Evolutionary conservation across 2,797 vertebrate genomes (phyloP).

Genomic region (Gobionotothen gibberifrons): DNA sequence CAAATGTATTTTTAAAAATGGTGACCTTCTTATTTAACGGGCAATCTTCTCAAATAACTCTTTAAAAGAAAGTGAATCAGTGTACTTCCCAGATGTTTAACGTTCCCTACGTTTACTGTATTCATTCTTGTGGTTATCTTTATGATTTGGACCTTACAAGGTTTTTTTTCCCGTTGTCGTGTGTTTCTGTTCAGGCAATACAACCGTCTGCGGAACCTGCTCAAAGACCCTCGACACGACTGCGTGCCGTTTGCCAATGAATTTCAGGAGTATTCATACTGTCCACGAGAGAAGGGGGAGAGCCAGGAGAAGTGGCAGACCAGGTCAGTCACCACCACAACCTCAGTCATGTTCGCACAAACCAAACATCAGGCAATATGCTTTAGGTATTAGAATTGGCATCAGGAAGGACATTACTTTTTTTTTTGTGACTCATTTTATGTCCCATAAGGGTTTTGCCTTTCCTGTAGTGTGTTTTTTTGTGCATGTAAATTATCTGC

Average conservation of each 20-base stretch:
- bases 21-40: background rate
- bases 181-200: constrained; percentile 85
- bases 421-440: no score
- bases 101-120: background rate
- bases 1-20: no score
- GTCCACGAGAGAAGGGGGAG: constrained; percentile 90
- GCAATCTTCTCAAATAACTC: background rate
- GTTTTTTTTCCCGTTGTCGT: background rate
- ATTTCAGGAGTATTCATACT: constrained; percentile 90
- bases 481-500: no score
- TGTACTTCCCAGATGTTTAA: no score
- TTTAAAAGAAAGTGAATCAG: no score
- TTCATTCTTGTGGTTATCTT: background rate
- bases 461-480: no score
- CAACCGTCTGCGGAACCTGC: constrained; percentile 88
- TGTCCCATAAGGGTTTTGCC: no score
- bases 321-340: constrained; percentile 79
- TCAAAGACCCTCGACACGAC: constrained; percentile 91
- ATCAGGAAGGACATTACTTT: no score
- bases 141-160: background rate
- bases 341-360: no score
- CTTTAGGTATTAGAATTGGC: no score
- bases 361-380: no score
- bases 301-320: constrained; percentile 92
- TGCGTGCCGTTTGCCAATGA: constrained; percentile 94